phyloP scores from a whole-genome alignment of 1,140 invertebrate species.

The Hirudo medicinalis region DNA sequence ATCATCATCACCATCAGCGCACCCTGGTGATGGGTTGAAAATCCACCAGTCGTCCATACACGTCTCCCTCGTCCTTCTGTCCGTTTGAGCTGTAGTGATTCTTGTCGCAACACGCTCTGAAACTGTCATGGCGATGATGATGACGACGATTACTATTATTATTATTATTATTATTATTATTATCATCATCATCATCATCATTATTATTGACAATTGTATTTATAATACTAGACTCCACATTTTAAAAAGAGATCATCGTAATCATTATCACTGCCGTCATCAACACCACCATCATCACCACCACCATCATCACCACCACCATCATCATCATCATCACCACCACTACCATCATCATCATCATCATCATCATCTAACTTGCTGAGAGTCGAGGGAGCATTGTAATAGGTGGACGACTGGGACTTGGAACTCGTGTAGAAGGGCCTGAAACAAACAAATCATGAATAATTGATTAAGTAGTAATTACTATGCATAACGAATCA shows the following conservation, averaged over 20 bases:
- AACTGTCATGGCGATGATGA: neutral
- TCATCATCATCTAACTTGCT: constrained; percentile 3
- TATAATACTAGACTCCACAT: no score
- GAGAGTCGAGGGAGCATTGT: neutral
- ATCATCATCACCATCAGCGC: neutral
- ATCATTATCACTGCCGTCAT: no score
- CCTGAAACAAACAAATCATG: no score
- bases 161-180: constrained; percentile 2
- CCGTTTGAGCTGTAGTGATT: neutral
- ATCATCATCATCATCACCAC: neutral
- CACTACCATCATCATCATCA: neutral
- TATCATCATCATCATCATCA: neutral
- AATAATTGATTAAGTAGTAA: no score
- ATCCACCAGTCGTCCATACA: constrained; percentile 15
- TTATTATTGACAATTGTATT: neutral
- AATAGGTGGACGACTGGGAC: neutral
- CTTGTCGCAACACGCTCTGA: neutral
- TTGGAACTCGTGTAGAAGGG: neutral
- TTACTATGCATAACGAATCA: no score
- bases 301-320: neutral
- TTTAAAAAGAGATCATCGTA: no score
- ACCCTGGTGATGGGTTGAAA: constrained; percentile 2
- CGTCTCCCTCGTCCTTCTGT: constrained; percentile 8
- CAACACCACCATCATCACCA: neutral
- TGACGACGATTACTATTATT: neutral